phyloP scores from a whole-genome alignment of 2,797 vertebrate genomes.

The Artibeus lituratus region DNA sequence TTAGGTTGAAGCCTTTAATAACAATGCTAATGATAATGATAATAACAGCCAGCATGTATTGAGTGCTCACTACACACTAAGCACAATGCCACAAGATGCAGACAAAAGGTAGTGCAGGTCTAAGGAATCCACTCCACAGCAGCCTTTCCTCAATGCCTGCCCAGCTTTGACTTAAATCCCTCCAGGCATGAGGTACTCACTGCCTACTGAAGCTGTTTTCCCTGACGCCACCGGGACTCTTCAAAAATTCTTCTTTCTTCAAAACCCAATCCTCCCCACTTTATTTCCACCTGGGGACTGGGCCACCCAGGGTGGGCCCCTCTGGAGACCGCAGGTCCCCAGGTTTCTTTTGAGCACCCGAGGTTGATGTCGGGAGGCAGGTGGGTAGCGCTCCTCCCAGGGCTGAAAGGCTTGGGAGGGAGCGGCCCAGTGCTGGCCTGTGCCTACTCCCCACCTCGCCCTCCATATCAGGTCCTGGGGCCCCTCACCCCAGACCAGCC shows the following conservation, averaged over 20 bases:
- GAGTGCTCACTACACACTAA: neutral
- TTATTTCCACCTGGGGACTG: neutral
- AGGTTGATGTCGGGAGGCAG: neutral
- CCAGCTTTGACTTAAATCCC: neutral
- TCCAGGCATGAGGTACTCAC: neutral
- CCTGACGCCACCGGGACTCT: neutral
- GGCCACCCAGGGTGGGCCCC: neutral
- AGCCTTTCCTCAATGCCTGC: neutral
- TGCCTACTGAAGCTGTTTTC: neutral
- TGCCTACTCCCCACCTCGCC: neutral
- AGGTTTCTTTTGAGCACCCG: neutral
- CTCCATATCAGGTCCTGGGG: conserved; percentile 59
- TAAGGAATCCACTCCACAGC: neutral
- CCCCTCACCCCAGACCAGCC: conserved; percentile 57
- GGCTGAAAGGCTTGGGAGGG: neutral
- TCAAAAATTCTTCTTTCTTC: neutral
- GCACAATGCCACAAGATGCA: neutral
- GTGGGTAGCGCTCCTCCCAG: neutral
- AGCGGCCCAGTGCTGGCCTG: neutral
- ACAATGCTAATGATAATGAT: too few relatives aligned
- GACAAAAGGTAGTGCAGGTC: neutral
- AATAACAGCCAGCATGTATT: neutral
- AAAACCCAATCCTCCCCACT: neutral
- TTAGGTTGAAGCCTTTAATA: neutral
- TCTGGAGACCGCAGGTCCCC: neutral